Evolutionary conservation across 2,113 vertebrate genomes (phyloP).

Genomic region (Baryphthengus martii): DNA sequence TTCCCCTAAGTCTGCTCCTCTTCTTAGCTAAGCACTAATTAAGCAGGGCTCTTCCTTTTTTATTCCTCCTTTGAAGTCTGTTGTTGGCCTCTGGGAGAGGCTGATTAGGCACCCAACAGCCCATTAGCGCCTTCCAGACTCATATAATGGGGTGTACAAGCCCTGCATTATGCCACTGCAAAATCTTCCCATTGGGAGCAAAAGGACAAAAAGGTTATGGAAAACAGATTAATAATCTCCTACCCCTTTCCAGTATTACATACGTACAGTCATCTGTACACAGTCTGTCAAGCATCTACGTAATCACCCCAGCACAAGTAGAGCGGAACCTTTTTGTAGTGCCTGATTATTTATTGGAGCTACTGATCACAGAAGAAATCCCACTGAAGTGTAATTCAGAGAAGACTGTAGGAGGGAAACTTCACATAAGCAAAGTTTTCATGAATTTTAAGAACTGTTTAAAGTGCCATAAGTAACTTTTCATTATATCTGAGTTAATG

Average conservation of each 20-base stretch:
- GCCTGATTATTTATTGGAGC: neutral
- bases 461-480: neutral
- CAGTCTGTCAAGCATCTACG: neutral
- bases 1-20: neutral
- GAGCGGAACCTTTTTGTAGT: neutral
- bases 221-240: neutral
- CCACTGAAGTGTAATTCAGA: neutral
- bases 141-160: neutral
- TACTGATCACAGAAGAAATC: neutral
- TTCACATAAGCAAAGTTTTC: neutral
- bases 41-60: conserved; percentile 30
- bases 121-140: conserved; percentile 9
- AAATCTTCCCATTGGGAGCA: neutral
- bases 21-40: conserved; percentile 30
- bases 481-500: neutral
- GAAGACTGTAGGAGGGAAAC: neutral
- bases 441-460: conserved; percentile 19
- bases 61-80: conserved; percentile 40
- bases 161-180: neutral
- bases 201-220: conserved; percentile 19
- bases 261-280: neutral
- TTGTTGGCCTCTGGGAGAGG: conserved; percentile 26
- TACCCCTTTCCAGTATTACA: neutral
- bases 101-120: conserved; percentile 33
- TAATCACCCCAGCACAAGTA: neutral